Evolutionary conservation across 2,888 invertebrate species (phyloP).

Genomic region (Ecliptopera silaceata): DNA sequence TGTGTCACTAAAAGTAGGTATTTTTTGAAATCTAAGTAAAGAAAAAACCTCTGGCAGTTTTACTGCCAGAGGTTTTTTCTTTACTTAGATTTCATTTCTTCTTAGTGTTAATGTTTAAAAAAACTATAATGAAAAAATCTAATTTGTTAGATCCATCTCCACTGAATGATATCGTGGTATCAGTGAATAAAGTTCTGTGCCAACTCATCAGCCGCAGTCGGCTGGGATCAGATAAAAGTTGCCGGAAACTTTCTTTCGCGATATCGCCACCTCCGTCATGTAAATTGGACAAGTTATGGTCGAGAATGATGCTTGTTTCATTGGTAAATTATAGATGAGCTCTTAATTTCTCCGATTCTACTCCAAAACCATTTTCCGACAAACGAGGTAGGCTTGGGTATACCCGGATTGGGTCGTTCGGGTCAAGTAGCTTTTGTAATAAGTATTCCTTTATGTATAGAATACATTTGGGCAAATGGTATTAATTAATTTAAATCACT

Average conservation of each 20-base stretch:
- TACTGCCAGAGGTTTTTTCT: background rate
- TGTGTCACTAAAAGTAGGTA: too few species aligned
- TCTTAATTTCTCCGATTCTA: constrained; percentile 65
- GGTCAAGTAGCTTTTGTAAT: constrained; percentile 44
- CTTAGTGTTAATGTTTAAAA: background rate
- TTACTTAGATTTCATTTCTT: too few species aligned
- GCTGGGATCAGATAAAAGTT: constrained; percentile 79
- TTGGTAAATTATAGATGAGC: constrained; percentile 73
- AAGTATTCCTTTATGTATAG: constrained; percentile 19
- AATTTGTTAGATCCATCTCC: constrained; percentile 51
- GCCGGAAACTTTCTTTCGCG: constrained; percentile 77
- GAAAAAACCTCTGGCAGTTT: too few species aligned
- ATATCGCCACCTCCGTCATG: constrained; percentile 81
- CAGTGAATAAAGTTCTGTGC: constrained; percentile 77
- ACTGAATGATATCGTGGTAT: constrained; percentile 61
- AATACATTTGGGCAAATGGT: constrained; percentile 15
- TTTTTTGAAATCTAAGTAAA: too few species aligned
- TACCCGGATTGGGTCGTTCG: constrained; percentile 34
- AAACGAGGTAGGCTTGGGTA: constrained; percentile 41
- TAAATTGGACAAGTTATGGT: constrained; percentile 79
- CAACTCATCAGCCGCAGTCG: constrained; percentile 78
- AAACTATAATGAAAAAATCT: background rate
- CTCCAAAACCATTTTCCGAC: constrained; percentile 61
- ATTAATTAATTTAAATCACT: background rate
- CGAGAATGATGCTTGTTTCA: constrained; percentile 72